Evolutionary conservation across 2,113 vertebrate species (phyloP), one percentile per base, ranked within the genome.

Genomic region (Percopsis transmontana): DNA sequence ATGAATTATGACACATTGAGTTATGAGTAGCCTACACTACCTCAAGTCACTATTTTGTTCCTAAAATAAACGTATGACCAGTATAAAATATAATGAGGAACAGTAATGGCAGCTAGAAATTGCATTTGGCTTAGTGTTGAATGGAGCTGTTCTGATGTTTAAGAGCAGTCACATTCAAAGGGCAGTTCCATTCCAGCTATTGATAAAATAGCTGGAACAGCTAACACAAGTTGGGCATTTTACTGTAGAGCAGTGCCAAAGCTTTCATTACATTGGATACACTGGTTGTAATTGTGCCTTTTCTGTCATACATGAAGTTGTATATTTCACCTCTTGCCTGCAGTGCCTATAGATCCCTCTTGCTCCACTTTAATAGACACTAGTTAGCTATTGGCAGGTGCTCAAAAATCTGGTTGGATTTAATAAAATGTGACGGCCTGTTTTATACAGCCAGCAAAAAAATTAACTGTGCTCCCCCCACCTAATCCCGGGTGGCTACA

Each of bases 341-440:
- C 58, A 24, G 3, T 42, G 44, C 19, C 60, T 27, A 38, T 63
- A n/a, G n/a, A 78, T 72, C 54, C 74, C 66, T 51, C 58, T 77
- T 71, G 81, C 62, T 67, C 84, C 70, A 72, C 69, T 84, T 74
- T 51, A 56, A 78, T 59, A 63, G 24, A 66, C 33, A 10, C 62
- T 58, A 57, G 74, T 77, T 79, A 79, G 77, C 56, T 72, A 76
- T 84, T 84, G 89, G 87, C 85, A 82, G 60, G 61, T 73, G 56
- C 45, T 77, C 62, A 63, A 48, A 83, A 82, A 77, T 66, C 66
- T 82, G 69, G 70, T 77, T 69, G 58, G 70, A 77, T 76, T 69
- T 90, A 89, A 91, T 88, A 39, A 86, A 88, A 87, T 79, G 76
- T 88, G 87, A 88, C 81, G 80, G 77, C 76, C 58, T 51, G 76